Base-by-base conservation (phyloP, 2,113 vertebrate species). In the Corythornis cristatus region DNA sequence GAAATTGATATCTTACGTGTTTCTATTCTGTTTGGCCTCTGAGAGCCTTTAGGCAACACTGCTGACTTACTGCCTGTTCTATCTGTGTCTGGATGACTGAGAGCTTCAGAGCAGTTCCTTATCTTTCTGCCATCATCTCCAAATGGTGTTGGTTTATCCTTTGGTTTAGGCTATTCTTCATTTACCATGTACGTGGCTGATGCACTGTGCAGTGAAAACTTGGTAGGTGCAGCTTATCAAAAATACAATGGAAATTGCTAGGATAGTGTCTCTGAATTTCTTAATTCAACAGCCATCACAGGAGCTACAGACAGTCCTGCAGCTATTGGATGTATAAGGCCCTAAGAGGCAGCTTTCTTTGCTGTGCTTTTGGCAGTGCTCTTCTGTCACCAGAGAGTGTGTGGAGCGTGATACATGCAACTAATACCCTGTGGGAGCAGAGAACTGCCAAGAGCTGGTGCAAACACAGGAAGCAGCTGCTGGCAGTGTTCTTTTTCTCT, bases 21-120 rank as follows among this genome's bases (percentile, higher is more conserved):
- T 28, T 84, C 23, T 15, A 8, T n/a, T 0, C 1, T 29, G 8
- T 70, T 65, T 0, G 1, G 61, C 2, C 22, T 23, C 17, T 46
- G 28, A 54, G 31, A 74, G 33, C 4, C 20, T 66, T 86, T 40
- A 40, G 23, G 35, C 14, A 56, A 11, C 22, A 20, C 19, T 62
- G 29, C 37, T 61, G 15, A 29, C 11, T 40, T 53, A 43, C 5
- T 70, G 8, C 23, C 26, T 26, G 43, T 81, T 70, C 18, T 35
- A 13, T 43, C 45, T 45, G 21, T n/a, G 15, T 71, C 7, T n/a
- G 64, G 8, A 29, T 51, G 37, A 51, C 51, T 51, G 33, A 40
- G 50, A 12, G 5, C 37, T 72, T 72, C 64, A 54, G n/a, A 71
- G 53, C 20, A n/a, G 12, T 50, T 83, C 25, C 48, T 78, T 37